A percentile compares a stretch with the other conserved stretches of the same genome.
phyloP scores from a whole-genome alignment of 2,888 invertebrate species.

The Hymenopus coronatus region DNA sequence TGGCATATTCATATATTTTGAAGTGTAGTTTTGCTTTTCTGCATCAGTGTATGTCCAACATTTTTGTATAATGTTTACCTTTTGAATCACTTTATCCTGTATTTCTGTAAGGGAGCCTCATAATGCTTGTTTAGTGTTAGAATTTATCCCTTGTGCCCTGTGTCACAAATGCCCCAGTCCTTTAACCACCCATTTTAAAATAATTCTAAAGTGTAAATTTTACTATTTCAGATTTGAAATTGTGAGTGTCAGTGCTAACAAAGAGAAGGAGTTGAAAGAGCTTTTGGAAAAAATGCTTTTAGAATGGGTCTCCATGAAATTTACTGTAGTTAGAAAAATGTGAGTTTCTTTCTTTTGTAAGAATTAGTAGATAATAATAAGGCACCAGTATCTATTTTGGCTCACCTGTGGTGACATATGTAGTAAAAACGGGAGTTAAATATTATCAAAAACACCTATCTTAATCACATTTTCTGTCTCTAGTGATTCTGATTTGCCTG shows the following conservation, averaged over 20 bases:
- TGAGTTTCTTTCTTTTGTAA: slow-evolving; percentile 6
- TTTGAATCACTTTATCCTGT: no score
- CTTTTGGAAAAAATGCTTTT: slow-evolving; percentile 73
- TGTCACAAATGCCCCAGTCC: no score
- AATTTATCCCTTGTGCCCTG: no score
- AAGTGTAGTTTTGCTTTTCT: no score
- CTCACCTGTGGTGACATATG: no score
- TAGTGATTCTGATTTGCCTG: slow-evolving; percentile 71
- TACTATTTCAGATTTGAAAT: slow-evolving; percentile 58
- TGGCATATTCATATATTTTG: no score
- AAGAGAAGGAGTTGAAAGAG: slow-evolving; percentile 70
- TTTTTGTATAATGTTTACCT: no score
- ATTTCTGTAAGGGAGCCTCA: no score
- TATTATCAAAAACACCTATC: slow-evolving; percentile 41
- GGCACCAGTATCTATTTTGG: neutral
- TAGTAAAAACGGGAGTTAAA: no score
- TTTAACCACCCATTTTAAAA: neutral
- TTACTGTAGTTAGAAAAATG: slow-evolving; percentile 60
- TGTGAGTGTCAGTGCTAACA: slow-evolving; percentile 78
- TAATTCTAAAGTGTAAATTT: neutral
- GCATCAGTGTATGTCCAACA: no score
- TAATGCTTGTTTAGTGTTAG: no score
- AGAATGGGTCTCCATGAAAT: slow-evolving; percentile 75
- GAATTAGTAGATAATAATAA: no score
- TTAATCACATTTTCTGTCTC: neutral